Evolutionary conservation across 1,140 invertebrate species (phyloP), one percentile per base, ranked within the genome.

Genomic region (Sipha flava): DNA sequence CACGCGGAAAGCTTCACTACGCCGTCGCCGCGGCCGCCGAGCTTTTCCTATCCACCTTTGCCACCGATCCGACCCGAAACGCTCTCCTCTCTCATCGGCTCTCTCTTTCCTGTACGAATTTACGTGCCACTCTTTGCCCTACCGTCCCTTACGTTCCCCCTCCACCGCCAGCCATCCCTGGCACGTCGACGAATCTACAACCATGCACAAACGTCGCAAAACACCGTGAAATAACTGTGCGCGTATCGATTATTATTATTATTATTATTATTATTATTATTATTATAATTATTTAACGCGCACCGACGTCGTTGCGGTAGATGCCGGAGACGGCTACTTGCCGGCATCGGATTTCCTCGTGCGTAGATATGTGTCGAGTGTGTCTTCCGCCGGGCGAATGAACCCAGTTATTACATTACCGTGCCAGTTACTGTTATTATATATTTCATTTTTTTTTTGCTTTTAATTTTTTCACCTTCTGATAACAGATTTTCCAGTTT

Each of bases 1-100:
- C 70, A 31, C 31, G 70, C 29, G 29, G 23, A 54, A 75, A 75
- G 70, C 70, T 21, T 75, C 70, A 75, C 70, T 75, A 52, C 70
- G 31, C 29, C 49, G 70, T 21, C 47, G 47, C 47, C 70, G 47
- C 29, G 29, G 47, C 47, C 70, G 47, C 29, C n/a, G 31, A 75
- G 70, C 70, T 75, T 75, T 75, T 52, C 23, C 70, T 16, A 7
- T 54, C 70, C 26, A 14, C 47, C 6, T 18, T 14, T 6, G 16
- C 47, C 47, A n/a, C 47, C 47, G 47, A 2, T 4, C 23, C 21
- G 40, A 45, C 37, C 10, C 64, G 64, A 45, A 12, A 7, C 14
- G 23, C 23, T 26, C 66, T 1, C 40, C 64, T 26, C 16, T 3
- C 40, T 23, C 62, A 0, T 21, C 0, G n/a, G 0, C 37, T 21